phyloP scores from a whole-genome alignment of 2,113 vertebrate species.

The Ailuropoda melanoleuca region DNA sequence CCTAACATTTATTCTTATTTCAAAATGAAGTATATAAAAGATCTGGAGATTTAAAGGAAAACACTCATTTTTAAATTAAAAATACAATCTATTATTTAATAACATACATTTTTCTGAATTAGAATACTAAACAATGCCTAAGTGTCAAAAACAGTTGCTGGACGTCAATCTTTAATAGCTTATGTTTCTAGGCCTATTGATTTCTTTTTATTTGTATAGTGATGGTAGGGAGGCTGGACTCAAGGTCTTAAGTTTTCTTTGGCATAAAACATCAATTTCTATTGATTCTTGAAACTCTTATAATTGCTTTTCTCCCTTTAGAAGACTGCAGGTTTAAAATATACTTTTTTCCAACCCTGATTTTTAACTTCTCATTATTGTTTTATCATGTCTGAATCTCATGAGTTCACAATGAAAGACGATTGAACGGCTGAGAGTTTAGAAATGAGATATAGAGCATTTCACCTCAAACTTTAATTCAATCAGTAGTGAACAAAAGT shows the following conservation, averaged over 20 bases:
- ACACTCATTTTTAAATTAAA: constrained; percentile 1
- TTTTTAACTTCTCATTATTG: constrained; percentile 68
- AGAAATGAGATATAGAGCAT: constrained; percentile 44
- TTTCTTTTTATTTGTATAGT: constrained; percentile 57
- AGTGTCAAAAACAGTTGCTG: constrained; percentile 16
- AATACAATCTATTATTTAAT: constrained; percentile 6
- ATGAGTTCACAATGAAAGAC: constrained; percentile 40
- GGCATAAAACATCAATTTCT: constrained; percentile 68
- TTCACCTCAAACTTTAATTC: constrained; percentile 52
- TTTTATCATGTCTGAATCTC: constrained; percentile 61
- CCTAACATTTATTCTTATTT: constrained; percentile 8
- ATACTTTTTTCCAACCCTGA: constrained; percentile 35
- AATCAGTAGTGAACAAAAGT: constrained; percentile 47
- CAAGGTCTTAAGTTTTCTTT: constrained; percentile 40
- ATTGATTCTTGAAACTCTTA: constrained; percentile 60
- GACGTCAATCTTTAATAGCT: constrained; percentile 3
- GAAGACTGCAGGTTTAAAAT: constrained; percentile 60
- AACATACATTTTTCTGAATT: neutral
- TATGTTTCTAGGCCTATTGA: constrained; percentile 46
- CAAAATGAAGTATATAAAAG: constrained; percentile 28
- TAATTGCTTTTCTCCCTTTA: constrained; percentile 69
- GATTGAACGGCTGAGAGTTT: neutral
- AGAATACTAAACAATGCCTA: neutral
- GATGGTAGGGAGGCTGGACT: constrained; percentile 11
- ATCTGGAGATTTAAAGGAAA: neutral